Evolutionary conservation across 2,888 invertebrate genomes (phyloP), one percentile per base, ranked within the genome.

Genomic region (Rugalucina vietnamica): DNA sequence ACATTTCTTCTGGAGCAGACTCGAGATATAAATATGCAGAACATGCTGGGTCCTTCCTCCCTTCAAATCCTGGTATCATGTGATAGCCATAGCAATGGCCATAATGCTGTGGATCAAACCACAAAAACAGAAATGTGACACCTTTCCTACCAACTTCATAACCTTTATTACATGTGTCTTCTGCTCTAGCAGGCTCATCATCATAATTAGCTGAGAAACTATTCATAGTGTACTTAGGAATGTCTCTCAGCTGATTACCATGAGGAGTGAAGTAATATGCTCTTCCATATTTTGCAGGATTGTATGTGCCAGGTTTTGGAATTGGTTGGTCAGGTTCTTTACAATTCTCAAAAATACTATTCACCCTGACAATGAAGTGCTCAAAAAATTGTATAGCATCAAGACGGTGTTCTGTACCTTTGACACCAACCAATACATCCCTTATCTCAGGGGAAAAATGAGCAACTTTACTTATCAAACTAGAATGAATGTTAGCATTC

Each of bases 81-180:
- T 84, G 80, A 75, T 81, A 84, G 2, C 74, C 78, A 60, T 84
- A 84, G 34, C 84, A 80, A 75, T 81, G 77, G 18, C 76, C 80
- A 84, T 80, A 79, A 69, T 74, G 54, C n/a, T 54, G 54, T 21
- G 54, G 54, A 54, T 54, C 54, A 54, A n/a, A n/a, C n/a, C n/a
- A n/a, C n/a, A n/a, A n/a, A n/a, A n/a, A n/a, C n/a, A n/a, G n/a
- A n/a, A n/a, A 54, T 54, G 54, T 54, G 12, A 24, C n/a, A 5
- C 54, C 54, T n/a, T 54, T 54, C n/a, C 54, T 54, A n/a, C n/a
- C n/a, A n/a, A n/a, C n/a, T n/a, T n/a, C n/a, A n/a, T n/a, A n/a
- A n/a, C n/a, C n/a, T 21, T 54, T 54, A 24, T 5, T n/a, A 24
- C 54, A 54, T 54, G 12, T 54, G 8, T 54, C 54, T 14, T 14